phyloP scores from a whole-genome alignment of 1,140 invertebrate genomes.

The Zaprionus gabonicus region DNA sequence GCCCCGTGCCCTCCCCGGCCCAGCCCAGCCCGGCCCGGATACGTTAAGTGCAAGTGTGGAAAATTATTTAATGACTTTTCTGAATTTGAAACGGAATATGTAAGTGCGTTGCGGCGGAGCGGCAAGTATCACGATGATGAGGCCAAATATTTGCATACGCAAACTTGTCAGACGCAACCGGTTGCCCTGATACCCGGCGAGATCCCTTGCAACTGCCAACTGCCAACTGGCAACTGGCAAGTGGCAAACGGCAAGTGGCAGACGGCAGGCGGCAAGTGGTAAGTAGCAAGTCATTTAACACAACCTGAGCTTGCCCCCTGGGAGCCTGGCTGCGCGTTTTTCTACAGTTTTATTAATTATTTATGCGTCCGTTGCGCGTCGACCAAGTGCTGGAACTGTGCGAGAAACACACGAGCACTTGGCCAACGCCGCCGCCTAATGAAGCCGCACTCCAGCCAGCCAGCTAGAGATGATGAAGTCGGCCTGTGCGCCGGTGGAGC shows the following conservation, averaged over 20 bases:
- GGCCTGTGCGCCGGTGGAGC: slow-evolving; percentile 1
- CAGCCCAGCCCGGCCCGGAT: slow-evolving; percentile 7
- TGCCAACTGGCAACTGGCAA: slow-evolving; percentile 14
- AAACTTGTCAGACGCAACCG: slow-evolving; percentile 49
- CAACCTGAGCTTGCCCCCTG: slow-evolving; percentile 43
- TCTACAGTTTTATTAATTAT: slow-evolving; percentile 76
- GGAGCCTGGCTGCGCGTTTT: slow-evolving; percentile 37
- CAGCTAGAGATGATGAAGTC: slow-evolving; percentile 14
- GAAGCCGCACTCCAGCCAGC: slow-evolving; percentile 68
- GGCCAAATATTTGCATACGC: slow-evolving; percentile 77
- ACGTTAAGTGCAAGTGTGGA: slow-evolving; percentile 81
- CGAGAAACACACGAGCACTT: slow-evolving; percentile 32
- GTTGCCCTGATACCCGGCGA: slow-evolving; percentile 44
- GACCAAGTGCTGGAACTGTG: slow-evolving; percentile 29
- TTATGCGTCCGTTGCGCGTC: slow-evolving; percentile 72
- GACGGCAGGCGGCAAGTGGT: slow-evolving; percentile 43
- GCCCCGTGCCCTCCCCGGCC: background rate
- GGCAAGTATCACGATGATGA: slow-evolving; percentile 43
- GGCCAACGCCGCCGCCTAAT: slow-evolving; percentile 58
- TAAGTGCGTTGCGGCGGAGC: slow-evolving; percentile 68
- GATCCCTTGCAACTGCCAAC: slow-evolving; percentile 41
- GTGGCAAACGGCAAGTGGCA: slow-evolving; percentile 33
- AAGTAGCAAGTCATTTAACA: slow-evolving; percentile 59
- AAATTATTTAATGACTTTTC: slow-evolving; percentile 84
- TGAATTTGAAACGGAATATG: slow-evolving; percentile 82